These are phyloP conservation scores for Bubo blakistoni DNA, from an alignment of 2,113 vertebrate species.

Conservation along the genomic window DNA sequence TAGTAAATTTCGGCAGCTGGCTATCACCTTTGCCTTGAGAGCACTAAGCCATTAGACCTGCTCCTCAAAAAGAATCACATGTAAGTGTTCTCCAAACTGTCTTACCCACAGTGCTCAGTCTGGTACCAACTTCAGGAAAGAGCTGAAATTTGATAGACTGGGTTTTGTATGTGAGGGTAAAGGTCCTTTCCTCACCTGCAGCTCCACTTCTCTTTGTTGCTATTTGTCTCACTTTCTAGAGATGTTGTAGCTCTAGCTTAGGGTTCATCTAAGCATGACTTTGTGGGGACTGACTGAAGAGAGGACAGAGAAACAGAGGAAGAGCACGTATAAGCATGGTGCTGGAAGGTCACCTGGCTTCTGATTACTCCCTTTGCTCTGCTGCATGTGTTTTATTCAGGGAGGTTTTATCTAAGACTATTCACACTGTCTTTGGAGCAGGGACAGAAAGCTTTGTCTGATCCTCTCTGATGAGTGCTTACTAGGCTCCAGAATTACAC, in stretches of 20 bases:
- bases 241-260: background rate
- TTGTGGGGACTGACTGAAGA: background rate
- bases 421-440: background rate
- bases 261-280: background rate
- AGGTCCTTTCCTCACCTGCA: background rate
- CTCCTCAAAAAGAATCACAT: background rate
- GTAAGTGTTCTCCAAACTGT: background rate
- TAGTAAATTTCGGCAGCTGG: background rate
- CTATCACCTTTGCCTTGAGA: background rate
- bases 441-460: background rate
- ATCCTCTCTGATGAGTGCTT: background rate
- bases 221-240: background rate
- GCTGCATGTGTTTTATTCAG: background rate
- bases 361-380: background rate
- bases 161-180: background rate
- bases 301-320: background rate
- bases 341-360: background rate
- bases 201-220: background rate
- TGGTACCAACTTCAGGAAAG: background rate
- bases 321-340: background rate
- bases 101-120: background rate
- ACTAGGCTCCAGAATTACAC: background rate
- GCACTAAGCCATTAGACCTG: background rate
- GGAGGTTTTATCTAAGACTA: background rate
- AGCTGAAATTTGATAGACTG: background rate